Percentiles rank a stretch among this genome's conserved stretches.
Evolutionary conservation across 2,888 invertebrate species (phyloP).

Genomic region (Nomada flava): DNA sequence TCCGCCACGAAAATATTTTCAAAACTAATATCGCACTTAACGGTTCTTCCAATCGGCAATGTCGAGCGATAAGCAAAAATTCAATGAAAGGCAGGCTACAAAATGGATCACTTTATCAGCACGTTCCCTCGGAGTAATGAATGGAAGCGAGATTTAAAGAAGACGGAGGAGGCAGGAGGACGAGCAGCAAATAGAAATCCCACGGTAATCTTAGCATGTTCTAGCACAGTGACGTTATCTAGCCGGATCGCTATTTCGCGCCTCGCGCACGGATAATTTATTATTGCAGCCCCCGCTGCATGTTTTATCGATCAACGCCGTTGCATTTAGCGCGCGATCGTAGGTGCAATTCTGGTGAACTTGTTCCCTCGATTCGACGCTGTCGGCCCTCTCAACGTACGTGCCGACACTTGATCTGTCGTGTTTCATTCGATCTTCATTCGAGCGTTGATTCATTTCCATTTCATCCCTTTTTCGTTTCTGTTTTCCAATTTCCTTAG

Average conservation of each 20-base stretch:
- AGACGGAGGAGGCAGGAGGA: constrained; percentile 21
- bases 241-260: constrained; percentile 65
- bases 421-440: constrained; percentile 3
- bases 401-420: constrained; percentile 24
- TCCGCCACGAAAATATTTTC: background rate
- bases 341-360: constrained; percentile 38
- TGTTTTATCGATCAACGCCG: constrained; percentile 63
- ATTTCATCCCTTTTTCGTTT: background rate
- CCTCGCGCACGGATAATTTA: constrained; percentile 68
- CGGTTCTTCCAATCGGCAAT: background rate
- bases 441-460: background rate
- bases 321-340: constrained; percentile 57
- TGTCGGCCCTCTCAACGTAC: constrained; percentile 29
- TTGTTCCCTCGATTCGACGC: constrained; percentile 46
- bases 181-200: constrained; percentile 62
- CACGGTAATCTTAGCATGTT: constrained; percentile 63
- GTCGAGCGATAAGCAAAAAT: constrained; percentile 2
- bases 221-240: constrained; percentile 62
- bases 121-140: constrained; percentile 30
- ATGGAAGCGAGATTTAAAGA: constrained; percentile 39
- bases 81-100: background rate
- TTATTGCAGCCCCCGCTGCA: constrained; percentile 61
- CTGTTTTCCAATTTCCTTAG: constrained; percentile 11
- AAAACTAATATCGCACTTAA: background rate
- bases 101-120: constrained; percentile 37